Percentiles rank a stretch among this genome's conserved stretches.
phyloP scores from a whole-genome alignment of 2,113 vertebrate species.

The Gracilinanus agilis region DNA sequence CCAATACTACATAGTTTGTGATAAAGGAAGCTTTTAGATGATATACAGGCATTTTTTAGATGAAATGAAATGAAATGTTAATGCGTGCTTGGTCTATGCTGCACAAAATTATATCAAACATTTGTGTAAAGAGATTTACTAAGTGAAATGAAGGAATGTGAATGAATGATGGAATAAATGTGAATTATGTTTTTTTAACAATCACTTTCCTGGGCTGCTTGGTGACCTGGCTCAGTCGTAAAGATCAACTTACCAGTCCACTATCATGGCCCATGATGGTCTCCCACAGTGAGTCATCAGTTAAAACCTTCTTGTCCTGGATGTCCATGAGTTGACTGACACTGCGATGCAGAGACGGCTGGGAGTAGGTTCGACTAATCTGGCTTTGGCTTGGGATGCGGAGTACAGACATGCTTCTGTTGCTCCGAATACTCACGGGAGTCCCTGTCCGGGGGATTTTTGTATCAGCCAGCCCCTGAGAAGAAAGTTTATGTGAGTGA shows the following conservation, averaged over 20 bases:
- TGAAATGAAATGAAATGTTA: background rate
- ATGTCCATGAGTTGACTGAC: conserved; percentile 91
- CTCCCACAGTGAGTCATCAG: conserved; percentile 90
- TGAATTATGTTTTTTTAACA: background rate
- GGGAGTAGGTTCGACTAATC: conserved; percentile 85
- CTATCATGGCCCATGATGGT: conserved; percentile 88
- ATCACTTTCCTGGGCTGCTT: rapidly evolving
- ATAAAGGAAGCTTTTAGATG: background rate
- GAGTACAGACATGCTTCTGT: conserved; percentile 82
- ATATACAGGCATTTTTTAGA: no score
- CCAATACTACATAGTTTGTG: background rate
- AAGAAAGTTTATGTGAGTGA: conserved; percentile 18
- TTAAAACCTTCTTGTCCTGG: conserved; percentile 90
- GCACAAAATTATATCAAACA: background rate
- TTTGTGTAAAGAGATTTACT: background rate
- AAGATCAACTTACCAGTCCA: conserved; percentile 88
- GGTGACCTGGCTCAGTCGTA: no score
- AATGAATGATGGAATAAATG: background rate
- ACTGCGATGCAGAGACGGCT: conserved; percentile 90
- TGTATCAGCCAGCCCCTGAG: conserved; percentile 90
- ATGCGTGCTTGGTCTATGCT: background rate
- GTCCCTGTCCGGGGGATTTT: conserved; percentile 86
- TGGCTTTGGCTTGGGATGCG: conserved; percentile 87
- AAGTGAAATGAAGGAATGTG: background rate
- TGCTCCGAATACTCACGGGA: conserved; percentile 81